Conservation (phyloP, 1,140 invertebrate species). For the Tyrophagus putrescentiae region DNA sequence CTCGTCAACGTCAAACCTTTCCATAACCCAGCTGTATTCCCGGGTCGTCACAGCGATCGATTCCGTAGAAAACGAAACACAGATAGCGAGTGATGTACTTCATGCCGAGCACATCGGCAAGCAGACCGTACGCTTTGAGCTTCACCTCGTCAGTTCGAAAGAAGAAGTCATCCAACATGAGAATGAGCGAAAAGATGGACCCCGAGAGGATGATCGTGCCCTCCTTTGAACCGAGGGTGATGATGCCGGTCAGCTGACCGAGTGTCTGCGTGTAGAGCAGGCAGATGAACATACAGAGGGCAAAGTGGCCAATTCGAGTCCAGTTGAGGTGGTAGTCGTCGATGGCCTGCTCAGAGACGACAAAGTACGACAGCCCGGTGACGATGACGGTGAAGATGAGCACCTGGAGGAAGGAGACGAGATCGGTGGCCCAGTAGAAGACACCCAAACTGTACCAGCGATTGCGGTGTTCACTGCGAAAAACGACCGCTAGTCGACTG, state of each 20-base stretch:
- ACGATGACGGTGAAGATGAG: not conserved
- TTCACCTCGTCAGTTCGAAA: not conserved
- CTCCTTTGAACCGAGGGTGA: not conserved
- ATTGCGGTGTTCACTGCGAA: constrained; percentile 6
- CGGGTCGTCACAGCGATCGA: constrained; percentile 2
- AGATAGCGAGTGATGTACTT: not conserved
- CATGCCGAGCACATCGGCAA: not conserved
- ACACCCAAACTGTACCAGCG: constrained; percentile 14
- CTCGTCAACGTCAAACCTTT: not conserved
- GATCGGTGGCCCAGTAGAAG: not conserved
- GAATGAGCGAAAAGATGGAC: too few species aligned
- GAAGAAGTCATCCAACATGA: not conserved
- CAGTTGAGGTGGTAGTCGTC: not conserved
- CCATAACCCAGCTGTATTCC: not conserved
- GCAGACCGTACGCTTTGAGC: too few species aligned
- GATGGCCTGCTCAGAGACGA: too few species aligned
- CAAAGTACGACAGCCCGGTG: not conserved
- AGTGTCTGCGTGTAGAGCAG: not conserved
- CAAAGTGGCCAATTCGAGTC: not conserved
- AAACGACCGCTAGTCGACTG: not conserved
- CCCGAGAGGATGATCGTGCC: not conserved
- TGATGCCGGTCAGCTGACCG: not conserved
- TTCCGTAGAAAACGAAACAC: not conserved
- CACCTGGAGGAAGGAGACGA: not conserved
- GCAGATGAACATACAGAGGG: not conserved